Percentiles rank a stretch among this genome's conserved stretches.
Conservation (phyloP, 2,888 invertebrate genomes). For the Drosophila rubida region DNA sequence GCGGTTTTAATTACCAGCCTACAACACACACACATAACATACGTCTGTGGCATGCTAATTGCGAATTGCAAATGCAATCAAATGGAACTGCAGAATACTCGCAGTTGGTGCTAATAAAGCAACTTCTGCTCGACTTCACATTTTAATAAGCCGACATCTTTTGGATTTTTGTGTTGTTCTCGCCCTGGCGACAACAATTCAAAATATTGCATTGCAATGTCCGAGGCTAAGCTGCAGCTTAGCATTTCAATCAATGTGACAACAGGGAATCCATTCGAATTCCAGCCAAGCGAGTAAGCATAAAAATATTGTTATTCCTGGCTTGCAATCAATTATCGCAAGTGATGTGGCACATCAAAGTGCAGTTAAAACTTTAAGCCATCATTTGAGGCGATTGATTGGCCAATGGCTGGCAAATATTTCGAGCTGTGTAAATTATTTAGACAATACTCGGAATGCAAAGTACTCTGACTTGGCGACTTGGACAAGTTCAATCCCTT, state of each 20-base stretch:
- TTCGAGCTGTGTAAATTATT: background rate
- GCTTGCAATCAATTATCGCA: background rate
- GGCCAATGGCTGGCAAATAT: background rate
- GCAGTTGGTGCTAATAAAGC: background rate
- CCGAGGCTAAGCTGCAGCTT: slow-evolving; percentile 2
- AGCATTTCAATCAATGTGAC: background rate
- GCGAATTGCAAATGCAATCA: slow-evolving; percentile 43
- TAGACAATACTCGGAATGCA: no score
- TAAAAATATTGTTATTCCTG: background rate
- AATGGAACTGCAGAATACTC: background rate
- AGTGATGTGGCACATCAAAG: no score
- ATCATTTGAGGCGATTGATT: no score
- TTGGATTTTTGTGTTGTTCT: background rate
- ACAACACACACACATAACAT: background rate
- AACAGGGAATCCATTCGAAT: background rate
- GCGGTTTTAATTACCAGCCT: background rate
- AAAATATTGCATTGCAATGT: background rate
- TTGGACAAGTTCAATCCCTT: slow-evolving; percentile 61
- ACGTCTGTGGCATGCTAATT: slow-evolving; percentile 41
- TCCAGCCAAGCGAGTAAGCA: background rate
- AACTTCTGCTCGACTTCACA: background rate
- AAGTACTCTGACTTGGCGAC: slow-evolving; percentile 46
- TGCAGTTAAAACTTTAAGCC: no score
- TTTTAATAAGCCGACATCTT: background rate
- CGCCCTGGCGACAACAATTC: background rate